Evolutionary conservation across 2,797 vertebrate species (phyloP), one percentile per base, ranked within the genome.

Genomic region (Schizopygopsis malacanthus): DNA sequence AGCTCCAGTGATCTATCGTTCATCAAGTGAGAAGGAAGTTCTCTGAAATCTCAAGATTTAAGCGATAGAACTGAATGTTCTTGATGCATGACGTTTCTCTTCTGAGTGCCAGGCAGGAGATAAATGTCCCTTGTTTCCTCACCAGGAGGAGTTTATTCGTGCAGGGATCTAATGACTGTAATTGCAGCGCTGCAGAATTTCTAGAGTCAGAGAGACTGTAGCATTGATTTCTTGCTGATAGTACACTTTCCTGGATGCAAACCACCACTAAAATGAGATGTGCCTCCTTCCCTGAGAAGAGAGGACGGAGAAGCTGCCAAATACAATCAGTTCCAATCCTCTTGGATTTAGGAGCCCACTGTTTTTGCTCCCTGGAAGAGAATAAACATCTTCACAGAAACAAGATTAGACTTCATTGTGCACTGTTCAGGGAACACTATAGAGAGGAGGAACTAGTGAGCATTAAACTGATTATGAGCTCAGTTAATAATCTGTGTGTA

Each of bases 71-170:
- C 79, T 50, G 79, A 85, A 85, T 81, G 86, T 89, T 89, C 82
- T 67, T 28, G 45, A 87, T 69, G 88, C 69, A 47, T 87, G 80
- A 76, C n/a, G 33, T 86, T 85, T 84, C 61, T 69, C 37, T 67
- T 69, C 63, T 67, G 43, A 37, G 63, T 50, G 85, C 8, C 52
- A 81, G 89, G 85, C 56, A 85, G 81, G 45, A 69, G 86, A 91
- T 89, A 73, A 63, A 82, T 87, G 89, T 88, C 88, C 88, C 89
- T 91, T 83, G 86, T 90, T 91, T 91, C 90, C 82, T 84, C 87
- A 83, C 88, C 83, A 88, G 79, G 91, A 89, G 79, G 90, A 88
- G 92, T 93, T 94, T 94, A 92, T 92, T 93, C 93, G 91, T 91
- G 82, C 87, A 90, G 85, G 70, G 69, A 87, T 76, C 73, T 93